Percentiles rank a stretch among this genome's conserved stretches.
phyloP scores from a whole-genome alignment of 2,888 invertebrate genomes.

The Brachyptera putata region DNA sequence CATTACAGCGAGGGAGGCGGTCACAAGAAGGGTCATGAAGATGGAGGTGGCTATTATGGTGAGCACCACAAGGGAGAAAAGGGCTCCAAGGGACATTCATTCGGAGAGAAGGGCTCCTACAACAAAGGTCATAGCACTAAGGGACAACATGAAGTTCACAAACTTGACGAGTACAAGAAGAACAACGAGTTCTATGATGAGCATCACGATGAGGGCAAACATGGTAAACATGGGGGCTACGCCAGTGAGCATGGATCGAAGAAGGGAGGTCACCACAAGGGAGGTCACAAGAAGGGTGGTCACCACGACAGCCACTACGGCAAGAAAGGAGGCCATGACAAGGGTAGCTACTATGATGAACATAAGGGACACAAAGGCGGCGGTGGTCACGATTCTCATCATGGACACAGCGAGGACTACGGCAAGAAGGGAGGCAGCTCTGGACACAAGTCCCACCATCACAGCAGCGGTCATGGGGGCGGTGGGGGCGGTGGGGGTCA shows the following conservation, averaged over 20 bases:
- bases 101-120: slow-evolving; percentile 66
- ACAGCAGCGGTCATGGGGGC: slow-evolving; percentile 47
- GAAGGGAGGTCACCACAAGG: slow-evolving; percentile 76
- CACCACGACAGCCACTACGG: slow-evolving; percentile 74
- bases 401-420: slow-evolving; percentile 67
- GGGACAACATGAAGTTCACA: slow-evolving; percentile 81
- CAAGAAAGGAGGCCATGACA: slow-evolving; percentile 74
- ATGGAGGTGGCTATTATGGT: slow-evolving; percentile 60
- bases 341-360: slow-evolving; percentile 74
- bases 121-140: slow-evolving; percentile 83
- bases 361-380: slow-evolving; percentile 75
- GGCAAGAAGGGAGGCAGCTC: slow-evolving; percentile 77
- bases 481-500: slow-evolving; percentile 18
- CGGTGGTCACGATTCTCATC: slow-evolving; percentile 72
- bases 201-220: slow-evolving; percentile 74
- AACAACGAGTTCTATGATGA: slow-evolving; percentile 84
- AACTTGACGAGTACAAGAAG: slow-evolving; percentile 80
- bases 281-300: slow-evolving; percentile 73
- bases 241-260: slow-evolving; percentile 75
- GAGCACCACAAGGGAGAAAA: slow-evolving; percentile 63
- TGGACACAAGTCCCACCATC: slow-evolving; percentile 65
- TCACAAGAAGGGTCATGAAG: slow-evolving; percentile 60
- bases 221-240: slow-evolving; percentile 73
- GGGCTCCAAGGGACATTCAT: slow-evolving; percentile 62
- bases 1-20: slow-evolving; percentile 60